These are phyloP conservation scores for Carduelis carduelis DNA, from an alignment of 2,797 vertebrate genomes.

Conservation along the genomic window DNA sequence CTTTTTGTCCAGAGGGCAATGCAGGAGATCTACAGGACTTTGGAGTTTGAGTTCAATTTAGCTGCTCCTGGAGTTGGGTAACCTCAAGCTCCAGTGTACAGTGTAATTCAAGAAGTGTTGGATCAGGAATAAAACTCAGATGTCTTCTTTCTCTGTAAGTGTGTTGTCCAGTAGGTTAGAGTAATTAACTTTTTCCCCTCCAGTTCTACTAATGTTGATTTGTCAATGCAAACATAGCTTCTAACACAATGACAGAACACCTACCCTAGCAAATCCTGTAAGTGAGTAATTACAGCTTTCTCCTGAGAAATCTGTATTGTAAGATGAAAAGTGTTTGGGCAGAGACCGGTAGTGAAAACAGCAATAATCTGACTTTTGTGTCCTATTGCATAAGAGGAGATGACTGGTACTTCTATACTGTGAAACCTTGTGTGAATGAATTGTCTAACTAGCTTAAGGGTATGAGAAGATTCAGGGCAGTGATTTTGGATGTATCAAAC, in stretches of 20 bases:
- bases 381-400: neutral
- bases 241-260: neutral
- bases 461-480: neutral
- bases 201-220: neutral
- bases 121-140: neutral
- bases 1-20: neutral
- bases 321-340: neutral
- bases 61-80: neutral
- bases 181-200: fast-evolving
- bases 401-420: neutral
- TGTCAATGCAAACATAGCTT: neutral
- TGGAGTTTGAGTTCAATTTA: neutral
- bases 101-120: neutral
- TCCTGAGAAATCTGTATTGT: neutral
- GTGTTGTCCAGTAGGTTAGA: neutral
- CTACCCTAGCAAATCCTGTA: neutral
- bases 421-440: neutral
- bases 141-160: neutral
- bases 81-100: neutral
- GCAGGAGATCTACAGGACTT: neutral
- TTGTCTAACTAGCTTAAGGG: neutral
- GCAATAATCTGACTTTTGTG: neutral
- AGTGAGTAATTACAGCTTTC: neutral
- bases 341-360: neutral
- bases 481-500: neutral